A percentile compares a stretch with the other conserved stretches of the same genome.
These are phyloP conservation scores for Calliphora vicina DNA, from an alignment of 1,140 invertebrate genomes.

Conservation along the genomic window DNA sequence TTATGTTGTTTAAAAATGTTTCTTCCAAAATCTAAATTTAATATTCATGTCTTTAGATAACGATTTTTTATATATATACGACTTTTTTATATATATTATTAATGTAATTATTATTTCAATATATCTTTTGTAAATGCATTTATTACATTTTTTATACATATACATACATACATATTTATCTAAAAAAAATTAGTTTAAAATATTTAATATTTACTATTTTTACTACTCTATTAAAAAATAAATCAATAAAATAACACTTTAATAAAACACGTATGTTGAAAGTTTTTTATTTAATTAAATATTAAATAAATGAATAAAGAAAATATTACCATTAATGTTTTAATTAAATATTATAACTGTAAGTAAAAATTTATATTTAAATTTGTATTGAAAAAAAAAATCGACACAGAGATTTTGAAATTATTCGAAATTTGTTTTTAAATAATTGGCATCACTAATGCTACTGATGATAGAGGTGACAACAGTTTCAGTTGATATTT, in stretches of 20 bases:
- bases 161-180: slow-evolving; percentile 31
- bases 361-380: too few species aligned
- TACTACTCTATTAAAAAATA: slow-evolving; percentile 21
- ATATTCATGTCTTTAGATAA: background rate
- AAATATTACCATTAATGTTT: too few species aligned
- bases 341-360: too few species aligned
- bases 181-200: slow-evolving; percentile 27
- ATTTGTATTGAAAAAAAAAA: too few species aligned
- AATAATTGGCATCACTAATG: too few species aligned
- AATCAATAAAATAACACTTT: background rate
- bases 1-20: background rate
- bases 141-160: slow-evolving; percentile 34
- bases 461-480: too few species aligned
- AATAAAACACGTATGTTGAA: background rate
- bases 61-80: slow-evolving; percentile 14
- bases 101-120: slow-evolving; percentile 11
- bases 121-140: slow-evolving; percentile 31
- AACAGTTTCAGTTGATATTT: too few species aligned
- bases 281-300: too few species aligned
- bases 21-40: background rate
- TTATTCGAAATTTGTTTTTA: too few species aligned
- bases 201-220: slow-evolving; percentile 35
- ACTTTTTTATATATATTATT: too few species aligned
- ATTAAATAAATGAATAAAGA: too few species aligned
- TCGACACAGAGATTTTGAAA: too few species aligned